Percentiles rank a stretch among this genome's conserved stretches.
Evolutionary conservation across 2,113 vertebrate species (phyloP).

Genomic region (Halcyon malimbica): DNA sequence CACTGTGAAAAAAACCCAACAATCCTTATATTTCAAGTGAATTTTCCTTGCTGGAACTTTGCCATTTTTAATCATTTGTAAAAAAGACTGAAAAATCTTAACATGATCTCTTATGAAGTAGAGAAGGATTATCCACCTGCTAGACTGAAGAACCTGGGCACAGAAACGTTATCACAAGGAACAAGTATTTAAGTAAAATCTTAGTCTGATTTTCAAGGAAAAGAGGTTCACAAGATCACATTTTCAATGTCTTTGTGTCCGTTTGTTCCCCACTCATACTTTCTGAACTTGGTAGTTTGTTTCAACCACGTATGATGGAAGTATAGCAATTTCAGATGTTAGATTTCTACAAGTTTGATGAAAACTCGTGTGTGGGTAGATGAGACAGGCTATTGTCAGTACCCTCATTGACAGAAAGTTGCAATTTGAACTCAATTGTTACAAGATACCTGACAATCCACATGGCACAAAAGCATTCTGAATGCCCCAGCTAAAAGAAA

Average conservation of each 20-base stretch:
- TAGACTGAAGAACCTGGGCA: background rate
- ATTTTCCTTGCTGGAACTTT: background rate
- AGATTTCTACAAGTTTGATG: constrained; percentile 5
- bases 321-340: background rate
- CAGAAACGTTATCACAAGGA: background rate
- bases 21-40: background rate
- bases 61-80: background rate
- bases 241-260: background rate
- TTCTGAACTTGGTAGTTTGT: background rate
- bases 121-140: background rate
- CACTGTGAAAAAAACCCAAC: background rate
- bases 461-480: constrained; percentile 8
- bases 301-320: constrained; percentile 7
- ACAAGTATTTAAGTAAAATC: background rate
- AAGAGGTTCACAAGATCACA: background rate
- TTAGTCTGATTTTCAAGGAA: background rate
- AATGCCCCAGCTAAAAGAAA: constrained; percentile 37
- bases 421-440: constrained; percentile 13
- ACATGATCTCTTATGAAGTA: background rate
- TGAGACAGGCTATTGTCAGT: background rate
- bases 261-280: background rate
- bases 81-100: background rate
- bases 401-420: constrained; percentile 1
- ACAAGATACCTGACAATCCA: constrained; percentile 5
- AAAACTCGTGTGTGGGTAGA: background rate